Conservation (phyloP, 2,797 vertebrate genomes). For the Onychomys leucogaster region DNA sequence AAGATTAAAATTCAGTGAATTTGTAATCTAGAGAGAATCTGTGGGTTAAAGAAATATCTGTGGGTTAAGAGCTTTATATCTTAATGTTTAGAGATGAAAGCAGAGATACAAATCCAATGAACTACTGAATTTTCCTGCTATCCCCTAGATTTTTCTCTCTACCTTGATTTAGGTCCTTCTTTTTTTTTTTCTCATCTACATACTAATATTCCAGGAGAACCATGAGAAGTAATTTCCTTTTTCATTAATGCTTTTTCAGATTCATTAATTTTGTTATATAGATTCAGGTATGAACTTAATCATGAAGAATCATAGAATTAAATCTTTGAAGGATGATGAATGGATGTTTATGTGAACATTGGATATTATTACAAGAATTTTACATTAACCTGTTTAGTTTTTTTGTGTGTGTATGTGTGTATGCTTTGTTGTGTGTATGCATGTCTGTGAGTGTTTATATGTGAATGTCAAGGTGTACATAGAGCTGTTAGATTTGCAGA, state of each 20-base stretch:
- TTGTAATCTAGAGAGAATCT: not conserved
- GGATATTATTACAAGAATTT: not conserved
- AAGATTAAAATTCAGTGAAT: not conserved
- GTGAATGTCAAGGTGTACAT: too few species aligned
- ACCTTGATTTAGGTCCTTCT: not conserved
- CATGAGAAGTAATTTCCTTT: not conserved
- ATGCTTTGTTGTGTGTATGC: not conserved
- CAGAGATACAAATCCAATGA: not conserved
- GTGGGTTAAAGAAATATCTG: not conserved
- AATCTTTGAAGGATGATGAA: not conserved
- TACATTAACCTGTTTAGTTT: not conserved
- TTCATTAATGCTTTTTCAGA: not conserved
- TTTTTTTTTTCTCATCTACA: not conserved
- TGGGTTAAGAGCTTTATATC: not conserved
- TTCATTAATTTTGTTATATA: not conserved
- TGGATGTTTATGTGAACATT: not conserved
- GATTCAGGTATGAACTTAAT: not conserved
- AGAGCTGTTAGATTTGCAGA: too few species aligned
- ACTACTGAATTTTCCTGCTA: not conserved
- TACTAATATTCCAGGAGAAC: not conserved
- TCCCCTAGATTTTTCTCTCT: not conserved
- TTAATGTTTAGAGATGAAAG: not conserved
- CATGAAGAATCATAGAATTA: conserved; percentile 26
- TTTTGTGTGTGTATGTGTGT: not conserved
- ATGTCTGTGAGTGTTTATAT: not conserved